Base-by-base conservation (phyloP, 2,797 vertebrate species). In the Darevskia nairensis region DNA sequence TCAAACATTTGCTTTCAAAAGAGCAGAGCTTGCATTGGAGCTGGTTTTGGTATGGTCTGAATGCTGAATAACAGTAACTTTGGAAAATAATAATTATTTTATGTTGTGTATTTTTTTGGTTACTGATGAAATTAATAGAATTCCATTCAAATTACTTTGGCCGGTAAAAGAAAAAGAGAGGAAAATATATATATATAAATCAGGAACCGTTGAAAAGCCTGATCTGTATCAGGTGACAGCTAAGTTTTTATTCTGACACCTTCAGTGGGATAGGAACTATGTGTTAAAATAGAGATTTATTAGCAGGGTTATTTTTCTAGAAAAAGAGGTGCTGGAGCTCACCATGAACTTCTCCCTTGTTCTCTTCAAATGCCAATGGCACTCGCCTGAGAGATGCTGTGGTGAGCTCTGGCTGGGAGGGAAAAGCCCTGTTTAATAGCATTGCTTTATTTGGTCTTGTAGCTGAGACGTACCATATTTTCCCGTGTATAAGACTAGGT, bases 41-140 rank as follows among this genome's bases (percentile, higher is more conserved):
- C 95, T 94, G 4, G 95, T 97, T 97, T 97, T 98, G 97, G 97
- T 98, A 97, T 98, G 98, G 97, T 98, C 97, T 97, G 95, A 97
- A 97, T 97, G 93, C 94, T 96, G 96, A 94, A 94, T 95, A 90
- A 92, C 89, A 78, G 35, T 95, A 94, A 94, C 50, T 91, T 94
- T 93, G 94, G 94, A 41, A 41, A 41, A 41, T 41, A 41, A 41
- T 41, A 44, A 44, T 44, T 88, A 87, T 96, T 89, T 32, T 96
- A 91, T 95, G 93, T 92, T 87, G 86, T 96, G 88, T 95, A 95
- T 96, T 88, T 96, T 96, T 96, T 88, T 96, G 90, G 94, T 96
- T 94, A 95, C 89, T 96, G 86, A 93, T 93, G 93, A 89, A 86
- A 86, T 95, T 94, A 93, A 55, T 81, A 32, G 90, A 96, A 95